Base-by-base conservation (phyloP, 2,113 vertebrate genomes). In the Hipposideros armiger region DNA sequence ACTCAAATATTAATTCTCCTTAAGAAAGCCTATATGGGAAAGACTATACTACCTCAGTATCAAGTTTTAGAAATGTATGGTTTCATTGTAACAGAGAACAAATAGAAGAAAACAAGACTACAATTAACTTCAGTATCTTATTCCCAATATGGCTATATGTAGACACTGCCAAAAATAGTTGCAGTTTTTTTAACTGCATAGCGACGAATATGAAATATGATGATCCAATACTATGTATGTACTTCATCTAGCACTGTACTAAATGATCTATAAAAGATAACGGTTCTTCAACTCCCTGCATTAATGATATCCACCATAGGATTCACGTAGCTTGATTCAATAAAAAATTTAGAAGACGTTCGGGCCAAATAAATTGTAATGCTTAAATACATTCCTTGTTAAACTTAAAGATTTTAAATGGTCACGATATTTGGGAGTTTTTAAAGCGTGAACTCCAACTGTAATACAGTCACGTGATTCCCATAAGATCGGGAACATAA, bases 401-500 rank as follows among this genome's bases (percentile, higher is more conserved):
- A 72, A 95, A 72, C 56, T 72, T 69, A 86, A 54, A 81, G 92
- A 78, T 72, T 88, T 32, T 82, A 95, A 94, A 90, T 36, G n/a
- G 50, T 82, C 81, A 82, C 15, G 30, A 87, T 74, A 96, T 50
- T 58, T 86, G 11, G 4, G 97, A 98, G 93, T 97, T 97, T 97
- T 89, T 89, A 91, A 94, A 97, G 58, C 94, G 2, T 81, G 47
- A 96, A 96, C 92, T 94, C 93, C 2, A n/a, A 80, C 28, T 67
- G 78, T 83, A 94, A 92, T 64, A 54, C 52, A 82, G 88, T 95
- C 95, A 95, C 40, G 86, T 97, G 94, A 97, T 36, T 36, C 32
- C 64, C 47, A 64, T 9, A 73, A 5, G 32, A 84, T 82, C 62
- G 32, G 11, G 42, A 77, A 72, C 77, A 58, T 8, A 95, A 91